Conservation (phyloP, 2,797 vertebrate genomes). For the Lagocephalus sceleratus region DNA sequence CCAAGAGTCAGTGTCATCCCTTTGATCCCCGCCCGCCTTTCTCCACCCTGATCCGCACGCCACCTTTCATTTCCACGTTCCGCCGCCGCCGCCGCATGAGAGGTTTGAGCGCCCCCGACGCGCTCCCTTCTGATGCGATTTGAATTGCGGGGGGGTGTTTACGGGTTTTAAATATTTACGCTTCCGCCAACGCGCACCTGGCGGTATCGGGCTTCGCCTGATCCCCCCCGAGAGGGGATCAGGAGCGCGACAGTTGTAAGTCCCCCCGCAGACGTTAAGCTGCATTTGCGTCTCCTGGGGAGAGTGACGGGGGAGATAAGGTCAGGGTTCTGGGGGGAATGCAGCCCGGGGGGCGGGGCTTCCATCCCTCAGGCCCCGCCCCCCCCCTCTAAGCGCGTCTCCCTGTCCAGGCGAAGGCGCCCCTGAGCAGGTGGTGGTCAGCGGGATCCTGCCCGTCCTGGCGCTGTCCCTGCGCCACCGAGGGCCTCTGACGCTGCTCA, state of each 20-base stretch:
- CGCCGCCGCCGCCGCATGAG: too few relatives aligned
- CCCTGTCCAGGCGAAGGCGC: slow-evolving; percentile 79
- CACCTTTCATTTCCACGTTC: too few relatives aligned
- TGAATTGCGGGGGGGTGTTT: slow-evolving; percentile 11
- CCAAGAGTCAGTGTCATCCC: slow-evolving; percentile 64
- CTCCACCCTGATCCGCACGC: too few relatives aligned
- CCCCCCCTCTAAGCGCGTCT: too few relatives aligned
- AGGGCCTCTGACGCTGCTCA: slow-evolving; percentile 72
- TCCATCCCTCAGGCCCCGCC: too few relatives aligned
- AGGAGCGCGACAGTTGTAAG: slow-evolving; percentile 36
- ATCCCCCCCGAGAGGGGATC: slow-evolving; percentile 16
- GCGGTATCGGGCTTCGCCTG: slow-evolving; percentile 7
- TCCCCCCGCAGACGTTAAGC: slow-evolving; percentile 49
- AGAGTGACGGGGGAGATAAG: slow-evolving; percentile 19
- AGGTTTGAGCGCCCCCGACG: too few relatives aligned
- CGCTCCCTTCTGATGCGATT: background rate
- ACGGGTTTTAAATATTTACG: slow-evolving; percentile 15
- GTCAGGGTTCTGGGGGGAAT: slow-evolving; percentile 19
- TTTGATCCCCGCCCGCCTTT: too few relatives aligned
- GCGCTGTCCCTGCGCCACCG: slow-evolving; percentile 76
- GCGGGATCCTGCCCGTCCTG: slow-evolving; percentile 78
- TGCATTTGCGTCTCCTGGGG: slow-evolving; percentile 48
- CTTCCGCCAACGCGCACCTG: background rate
- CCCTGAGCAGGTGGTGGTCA: slow-evolving; percentile 75
- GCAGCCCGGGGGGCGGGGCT: too few relatives aligned